These are phyloP conservation scores for Strix uralensis DNA, from an alignment of 2,113 vertebrate genomes.

Conservation along the genomic window DNA sequence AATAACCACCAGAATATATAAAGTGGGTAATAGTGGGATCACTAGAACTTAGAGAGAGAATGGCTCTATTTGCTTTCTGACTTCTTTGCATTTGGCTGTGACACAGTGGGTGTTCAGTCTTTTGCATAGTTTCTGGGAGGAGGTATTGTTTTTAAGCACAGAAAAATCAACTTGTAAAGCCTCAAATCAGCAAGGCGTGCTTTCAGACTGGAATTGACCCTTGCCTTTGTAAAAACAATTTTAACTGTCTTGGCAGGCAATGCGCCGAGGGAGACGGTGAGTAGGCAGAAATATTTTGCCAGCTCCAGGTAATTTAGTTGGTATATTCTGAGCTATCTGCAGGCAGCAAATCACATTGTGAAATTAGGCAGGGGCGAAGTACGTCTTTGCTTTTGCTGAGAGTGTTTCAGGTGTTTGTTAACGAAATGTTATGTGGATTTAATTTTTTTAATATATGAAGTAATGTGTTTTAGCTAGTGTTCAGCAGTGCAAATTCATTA, in stretches of 20 bases:
- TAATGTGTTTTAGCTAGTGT: fast-evolving
- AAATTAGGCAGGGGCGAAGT: fast-evolving
- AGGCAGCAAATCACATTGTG: neutral
- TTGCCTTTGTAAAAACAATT: neutral
- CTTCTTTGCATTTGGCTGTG: fast-evolving
- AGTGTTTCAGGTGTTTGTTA: neutral
- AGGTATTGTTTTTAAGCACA: neutral
- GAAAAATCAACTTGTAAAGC: neutral
- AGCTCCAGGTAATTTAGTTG: neutral
- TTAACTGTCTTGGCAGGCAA: neutral
- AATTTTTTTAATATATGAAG: neutral
- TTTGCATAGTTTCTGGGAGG: neutral
- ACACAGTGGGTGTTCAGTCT: neutral
- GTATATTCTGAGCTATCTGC: neutral
- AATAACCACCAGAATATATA: neutral
- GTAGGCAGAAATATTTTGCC: neutral
- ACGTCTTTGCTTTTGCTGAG: neutral
- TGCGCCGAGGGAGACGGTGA: neutral
- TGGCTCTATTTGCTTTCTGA: neutral
- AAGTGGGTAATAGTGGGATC: neutral
- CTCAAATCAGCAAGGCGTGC: neutral
- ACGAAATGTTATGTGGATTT: neutral
- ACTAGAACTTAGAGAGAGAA: neutral
- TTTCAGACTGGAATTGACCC: neutral
- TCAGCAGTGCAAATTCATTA: neutral